Evolutionary conservation across 2,888 invertebrate genomes (phyloP).

Genomic region (Tetrapedia diversipes): DNA sequence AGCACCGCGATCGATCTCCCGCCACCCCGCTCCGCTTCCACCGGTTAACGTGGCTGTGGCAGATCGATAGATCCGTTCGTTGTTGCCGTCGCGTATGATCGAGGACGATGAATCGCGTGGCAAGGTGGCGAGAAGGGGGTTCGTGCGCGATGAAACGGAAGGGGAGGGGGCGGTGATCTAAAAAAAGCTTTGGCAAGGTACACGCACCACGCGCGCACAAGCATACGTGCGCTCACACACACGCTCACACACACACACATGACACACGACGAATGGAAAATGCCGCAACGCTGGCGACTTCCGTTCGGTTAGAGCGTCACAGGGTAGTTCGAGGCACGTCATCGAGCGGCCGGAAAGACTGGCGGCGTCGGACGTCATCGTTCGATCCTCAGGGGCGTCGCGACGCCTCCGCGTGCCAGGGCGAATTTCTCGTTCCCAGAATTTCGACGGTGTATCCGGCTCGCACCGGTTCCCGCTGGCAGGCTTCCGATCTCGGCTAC

Average conservation of each 20-base stretch:
- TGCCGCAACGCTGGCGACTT: constrained; percentile 6
- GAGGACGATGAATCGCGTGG: too few species aligned
- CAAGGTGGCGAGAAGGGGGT: neutral
- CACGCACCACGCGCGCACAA: too few species aligned
- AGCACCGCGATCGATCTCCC: constrained; percentile 25
- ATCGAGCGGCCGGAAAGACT: constrained; percentile 23
- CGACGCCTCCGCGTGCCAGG: constrained; percentile 44
- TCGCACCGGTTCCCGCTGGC: constrained; percentile 51
- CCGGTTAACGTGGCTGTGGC: too few species aligned
- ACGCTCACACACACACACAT: too few species aligned
- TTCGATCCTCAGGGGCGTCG: constrained; percentile 51
- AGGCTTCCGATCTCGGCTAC: constrained; percentile 34
- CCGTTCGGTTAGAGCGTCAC: constrained; percentile 3
- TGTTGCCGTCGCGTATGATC: too few species aligned
- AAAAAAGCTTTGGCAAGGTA: neutral
- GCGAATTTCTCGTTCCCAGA: constrained; percentile 25
- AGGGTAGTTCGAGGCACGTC: constrained; percentile 31
- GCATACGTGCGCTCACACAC: too few species aligned
- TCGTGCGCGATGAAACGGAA: neutral
- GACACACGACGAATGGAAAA: constrained; percentile 24
- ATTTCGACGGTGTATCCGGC: constrained; percentile 49
- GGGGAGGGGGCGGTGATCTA: neutral
- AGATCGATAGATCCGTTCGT: too few species aligned
- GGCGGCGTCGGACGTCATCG: constrained; percentile 39
- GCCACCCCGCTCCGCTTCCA: neutral